Percentiles rank a stretch among this genome's conserved stretches.
These are phyloP conservation scores for Scaptomyza montana DNA, from an alignment of 1,140 invertebrate species.

Conservation along the genomic window DNA sequence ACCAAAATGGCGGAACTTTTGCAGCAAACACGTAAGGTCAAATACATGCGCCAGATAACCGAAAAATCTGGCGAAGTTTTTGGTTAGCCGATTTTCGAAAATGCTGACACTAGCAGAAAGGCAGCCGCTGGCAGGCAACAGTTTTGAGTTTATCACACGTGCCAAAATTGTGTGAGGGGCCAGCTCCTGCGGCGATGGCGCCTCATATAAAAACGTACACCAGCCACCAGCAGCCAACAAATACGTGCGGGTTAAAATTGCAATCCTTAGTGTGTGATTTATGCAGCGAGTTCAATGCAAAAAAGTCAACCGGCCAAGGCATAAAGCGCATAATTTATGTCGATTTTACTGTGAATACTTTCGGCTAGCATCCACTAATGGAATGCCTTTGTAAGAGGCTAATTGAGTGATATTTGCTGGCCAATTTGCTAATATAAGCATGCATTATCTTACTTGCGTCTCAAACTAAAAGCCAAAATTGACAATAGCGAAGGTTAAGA, in stretches of 20 bases:
- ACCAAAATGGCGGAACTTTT: slow-evolving; percentile 46
- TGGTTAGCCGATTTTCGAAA: slow-evolving; percentile 26
- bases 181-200: slow-evolving; percentile 65
- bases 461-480: no score
- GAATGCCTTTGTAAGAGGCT: slow-evolving; percentile 28
- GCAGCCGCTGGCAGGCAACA: slow-evolving; percentile 68
- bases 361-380: slow-evolving; percentile 4
- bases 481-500: no score
- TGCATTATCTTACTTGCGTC: slow-evolving; percentile 51
- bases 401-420: slow-evolving; percentile 67
- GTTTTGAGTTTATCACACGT: slow-evolving; percentile 81
- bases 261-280: slow-evolving; percentile 51
- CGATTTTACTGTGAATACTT: slow-evolving; percentile 56
- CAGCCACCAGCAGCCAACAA: slow-evolving; percentile 29
- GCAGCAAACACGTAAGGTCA: slow-evolving; percentile 57
- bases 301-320: slow-evolving; percentile 70
- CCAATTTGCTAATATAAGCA: slow-evolving; percentile 38
- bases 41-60: slow-evolving; percentile 75
- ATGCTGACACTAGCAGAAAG: slow-evolving; percentile 26
- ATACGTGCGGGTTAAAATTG: slow-evolving; percentile 66
- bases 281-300: slow-evolving; percentile 76
- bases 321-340: slow-evolving; percentile 78
- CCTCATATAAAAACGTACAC: slow-evolving; percentile 60
- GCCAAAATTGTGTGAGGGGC: slow-evolving; percentile 68
- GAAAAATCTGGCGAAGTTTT: slow-evolving; percentile 58